A percentile compares a stretch with the other conserved stretches of the same genome.
Evolutionary conservation across 2,888 invertebrate genomes (phyloP).

Genomic region (Conus canariensis): DNA sequence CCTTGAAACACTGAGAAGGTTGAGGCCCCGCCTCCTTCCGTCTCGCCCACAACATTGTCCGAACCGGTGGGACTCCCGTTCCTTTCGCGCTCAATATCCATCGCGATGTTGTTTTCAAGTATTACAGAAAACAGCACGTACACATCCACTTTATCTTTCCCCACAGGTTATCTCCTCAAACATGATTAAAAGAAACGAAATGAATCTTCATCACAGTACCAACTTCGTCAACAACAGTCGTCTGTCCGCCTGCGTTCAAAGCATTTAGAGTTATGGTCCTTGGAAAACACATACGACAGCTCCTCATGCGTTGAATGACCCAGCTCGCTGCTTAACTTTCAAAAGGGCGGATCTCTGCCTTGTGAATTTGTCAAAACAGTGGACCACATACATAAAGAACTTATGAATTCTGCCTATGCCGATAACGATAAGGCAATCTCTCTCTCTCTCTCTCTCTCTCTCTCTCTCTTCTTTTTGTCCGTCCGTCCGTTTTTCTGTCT

Average conservation of each 20-base stretch:
- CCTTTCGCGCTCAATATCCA: background rate
- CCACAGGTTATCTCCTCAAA: background rate
- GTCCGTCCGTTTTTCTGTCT: background rate
- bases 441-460: background rate
- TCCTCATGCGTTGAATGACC: too few species aligned
- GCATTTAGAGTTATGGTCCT: background rate
- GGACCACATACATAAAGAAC: too few species aligned
- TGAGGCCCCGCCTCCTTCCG: background rate
- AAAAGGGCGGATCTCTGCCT: too few species aligned
- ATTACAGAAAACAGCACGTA: background rate
- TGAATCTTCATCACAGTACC: too few species aligned
- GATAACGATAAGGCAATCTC: too few species aligned
- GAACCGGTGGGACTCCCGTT: background rate
- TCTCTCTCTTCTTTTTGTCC: background rate
- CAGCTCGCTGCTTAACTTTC: too few species aligned
- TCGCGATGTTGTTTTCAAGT: background rate
- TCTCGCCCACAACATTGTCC: too few species aligned
- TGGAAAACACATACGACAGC: background rate
- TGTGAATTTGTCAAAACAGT: too few species aligned
- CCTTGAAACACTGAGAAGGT: background rate
- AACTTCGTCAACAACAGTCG: too few species aligned
- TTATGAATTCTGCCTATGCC: too few species aligned
- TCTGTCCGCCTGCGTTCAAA: background rate
- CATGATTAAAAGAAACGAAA: background rate
- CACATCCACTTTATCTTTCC: background rate